Base-by-base conservation (phyloP, 1,140 invertebrate species). In the Trachymyrmex cornetzi region DNA sequence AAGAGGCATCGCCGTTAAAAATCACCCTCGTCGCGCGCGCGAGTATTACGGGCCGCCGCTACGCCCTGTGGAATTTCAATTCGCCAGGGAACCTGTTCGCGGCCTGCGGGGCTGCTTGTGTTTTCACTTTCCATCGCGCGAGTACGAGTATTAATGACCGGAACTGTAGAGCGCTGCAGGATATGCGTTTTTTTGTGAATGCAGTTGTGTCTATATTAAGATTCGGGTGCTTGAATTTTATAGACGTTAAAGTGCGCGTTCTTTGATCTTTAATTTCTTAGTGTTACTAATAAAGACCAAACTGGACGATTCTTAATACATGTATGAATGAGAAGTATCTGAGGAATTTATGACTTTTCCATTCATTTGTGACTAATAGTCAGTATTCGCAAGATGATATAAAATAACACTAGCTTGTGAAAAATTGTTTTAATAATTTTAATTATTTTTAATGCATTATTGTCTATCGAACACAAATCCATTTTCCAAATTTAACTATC, bases 1-100 rank as follows among this genome's bases (percentile, higher is more conserved):
- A 93, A 92, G 85, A 89, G 63, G 75, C 88, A 91, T 91, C 85
- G 89, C 91, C 90, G 89, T 93, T 91, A 89, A 91, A 50, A 92
- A 90, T 90, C 87, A 71, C 86, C 77, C 87, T 90, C 75, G 67
- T 66, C 27, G 77, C 85, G 48, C 77, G 53, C 67, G 66, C 77
- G 66, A 82, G 34, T 82, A 74, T 77, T 86, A 72, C 77, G 44
- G 50, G 50, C 79, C 22, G 38, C 63, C 61, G 57, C n/a, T n/a
- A n/a, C n/a, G n/a, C n/a, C n/a, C n/a, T 14, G 55, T 74, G n/a
- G 44, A 75, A 74, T 85, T 89, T 89, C 67, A 79, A 89, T 89
- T 89, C 86, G 48, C 34, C 61, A 24, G 22, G 34, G 34, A 85
- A 53, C 64, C 30, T 80, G 30, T 77, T 64, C 27, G 80, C 72